Evolutionary conservation across 2,888 invertebrate species (phyloP).

Genomic region (Chirona hameri): DNA sequence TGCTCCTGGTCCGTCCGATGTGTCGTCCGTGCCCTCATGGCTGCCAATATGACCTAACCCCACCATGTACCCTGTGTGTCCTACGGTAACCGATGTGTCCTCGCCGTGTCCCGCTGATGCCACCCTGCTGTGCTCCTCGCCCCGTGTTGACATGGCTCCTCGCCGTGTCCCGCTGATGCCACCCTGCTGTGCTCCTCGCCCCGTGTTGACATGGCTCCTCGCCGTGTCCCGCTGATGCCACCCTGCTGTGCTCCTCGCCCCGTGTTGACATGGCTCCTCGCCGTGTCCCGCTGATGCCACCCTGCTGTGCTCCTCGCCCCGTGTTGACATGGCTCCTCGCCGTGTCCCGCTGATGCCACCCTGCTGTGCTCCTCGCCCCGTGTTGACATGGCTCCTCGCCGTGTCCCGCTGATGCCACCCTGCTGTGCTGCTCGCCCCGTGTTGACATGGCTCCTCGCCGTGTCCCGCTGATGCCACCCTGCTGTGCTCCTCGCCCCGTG

Average conservation of each 20-base stretch:
- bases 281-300: too few relatives aligned
- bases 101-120: too few relatives aligned
- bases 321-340: not conserved
- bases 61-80: too few relatives aligned
- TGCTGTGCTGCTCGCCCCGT: not conserved
- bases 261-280: not conserved
- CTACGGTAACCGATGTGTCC: too few relatives aligned
- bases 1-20: too few relatives aligned
- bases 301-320: not conserved
- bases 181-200: not conserved
- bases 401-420: too few relatives aligned
- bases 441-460: not conserved
- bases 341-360: too few relatives aligned
- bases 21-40: too few relatives aligned
- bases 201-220: not conserved
- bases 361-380: not conserved
- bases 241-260: not conserved
- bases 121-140: not conserved
- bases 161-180: too few relatives aligned
- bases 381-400: not conserved
- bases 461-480: too few relatives aligned
- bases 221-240: not conserved
- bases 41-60: too few relatives aligned
- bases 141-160: not conserved
- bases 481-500: not conserved